phyloP scores from a whole-genome alignment of 2,113 vertebrate genomes.

The Siniperca chuatsi region DNA sequence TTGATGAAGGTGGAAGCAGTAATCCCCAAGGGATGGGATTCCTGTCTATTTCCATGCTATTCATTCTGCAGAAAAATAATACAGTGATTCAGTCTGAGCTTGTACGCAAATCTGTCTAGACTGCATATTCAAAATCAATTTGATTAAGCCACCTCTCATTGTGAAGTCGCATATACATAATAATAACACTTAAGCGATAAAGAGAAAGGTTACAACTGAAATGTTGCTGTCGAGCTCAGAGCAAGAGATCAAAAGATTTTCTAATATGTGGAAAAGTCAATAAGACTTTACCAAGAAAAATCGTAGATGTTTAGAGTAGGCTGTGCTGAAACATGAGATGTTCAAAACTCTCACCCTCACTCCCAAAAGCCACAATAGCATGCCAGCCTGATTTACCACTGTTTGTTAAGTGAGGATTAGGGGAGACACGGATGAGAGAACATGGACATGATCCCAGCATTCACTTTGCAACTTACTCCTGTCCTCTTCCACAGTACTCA shows the following conservation, averaged over 20 bases:
- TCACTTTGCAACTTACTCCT: neutral
- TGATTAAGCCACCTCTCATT: conserved; percentile 36
- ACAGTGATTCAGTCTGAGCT: conserved; percentile 29
- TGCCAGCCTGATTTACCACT: conserved; percentile 43
- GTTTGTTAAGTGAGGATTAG: conserved; percentile 45
- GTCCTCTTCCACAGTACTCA: neutral
- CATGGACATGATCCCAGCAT: conserved; percentile 25
- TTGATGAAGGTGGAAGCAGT: conserved; percentile 60
- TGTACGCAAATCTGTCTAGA: conserved; percentile 41
- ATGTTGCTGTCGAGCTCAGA: conserved; percentile 3
- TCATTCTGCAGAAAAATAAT: conserved; percentile 51
- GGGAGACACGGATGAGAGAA: conserved; percentile 25
- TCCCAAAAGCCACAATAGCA: conserved; percentile 30
- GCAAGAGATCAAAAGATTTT: conserved; percentile 65
- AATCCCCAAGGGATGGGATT: conserved; percentile 61
- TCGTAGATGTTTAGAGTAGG: conserved; percentile 40
- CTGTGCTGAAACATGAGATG: conserved; percentile 32
- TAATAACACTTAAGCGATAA: conserved; percentile 10
- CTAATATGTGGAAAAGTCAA: conserved; percentile 52
- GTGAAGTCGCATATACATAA: conserved; percentile 19
- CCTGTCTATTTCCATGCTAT: conserved; percentile 48
- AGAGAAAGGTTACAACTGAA: neutral
- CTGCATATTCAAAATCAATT: conserved; percentile 46
- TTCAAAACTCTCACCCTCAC: conserved; percentile 9
- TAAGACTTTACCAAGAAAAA: conserved; percentile 48